Evolutionary conservation across 2,888 invertebrate species (phyloP), one percentile per base, ranked within the genome.

Genomic region (Drosophila aldrichi): DNA sequence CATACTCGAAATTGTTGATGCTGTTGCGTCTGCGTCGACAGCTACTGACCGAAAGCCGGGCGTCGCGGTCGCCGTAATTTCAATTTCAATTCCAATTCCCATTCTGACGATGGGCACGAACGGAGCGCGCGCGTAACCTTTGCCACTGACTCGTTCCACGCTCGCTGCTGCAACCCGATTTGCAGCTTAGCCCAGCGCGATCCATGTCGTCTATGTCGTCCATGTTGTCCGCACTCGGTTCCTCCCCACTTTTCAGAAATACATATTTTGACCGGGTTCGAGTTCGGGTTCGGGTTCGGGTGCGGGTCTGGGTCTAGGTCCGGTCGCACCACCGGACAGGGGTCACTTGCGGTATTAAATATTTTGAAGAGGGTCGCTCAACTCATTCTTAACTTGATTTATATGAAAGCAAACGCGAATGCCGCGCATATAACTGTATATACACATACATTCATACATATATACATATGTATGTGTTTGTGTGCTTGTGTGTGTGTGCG

Each of bases 311-410:
- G 38, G 54, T 40, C 9, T 36, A 36, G 10, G 52, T 52, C 38
- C 38, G 38, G 52, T 52, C 52, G 52, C 63, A 54, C 59, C 69
- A 76, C 62, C 74, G 91, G 90, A 82, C 92, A 91, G 91, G 91
- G 91, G 92, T 91, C 91, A 91, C 81, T 86, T 91, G 92, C 78
- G 91, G 92, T 91, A 86, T 82, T 89, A 82, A 91, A 91, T 91
- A 91, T 91, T 90, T 79, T 91, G 90, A 91, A 90, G 81, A 90
- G 89, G 92, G 90, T 91, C 90, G 83, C 79, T 65, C 67, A 77
- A 68, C 72, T 71, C 82, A 82, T 71, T 81, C 62, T 61, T 46
- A 73, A 72, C 88, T 77, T 85, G 90, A 85, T 90, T 90, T 90
- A 85, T 87, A 78, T 65, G 54, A 68, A 58, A 59, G 72, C 60